Conservation (phyloP, 1,140 invertebrate species). For the Ericerus pela region DNA sequence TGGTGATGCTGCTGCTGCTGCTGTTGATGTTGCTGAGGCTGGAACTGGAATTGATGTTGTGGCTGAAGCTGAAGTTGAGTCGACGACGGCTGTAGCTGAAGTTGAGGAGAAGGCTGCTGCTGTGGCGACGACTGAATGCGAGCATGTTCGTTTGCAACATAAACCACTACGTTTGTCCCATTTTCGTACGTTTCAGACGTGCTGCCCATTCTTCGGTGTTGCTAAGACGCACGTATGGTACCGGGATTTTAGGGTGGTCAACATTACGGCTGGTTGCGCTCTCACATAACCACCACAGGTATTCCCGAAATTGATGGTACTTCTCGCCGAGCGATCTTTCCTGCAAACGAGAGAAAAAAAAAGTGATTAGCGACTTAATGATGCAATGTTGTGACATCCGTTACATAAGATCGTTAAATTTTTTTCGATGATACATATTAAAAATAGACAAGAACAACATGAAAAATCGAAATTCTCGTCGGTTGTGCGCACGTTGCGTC, state of each 20-base stretch:
- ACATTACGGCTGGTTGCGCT: background rate
- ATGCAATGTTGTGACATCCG: too few relatives aligned
- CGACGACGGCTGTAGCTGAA: too few relatives aligned
- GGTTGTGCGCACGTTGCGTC: too few relatives aligned
- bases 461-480: too few relatives aligned
- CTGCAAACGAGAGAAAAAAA: background rate
- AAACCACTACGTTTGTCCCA: slow-evolving; percentile 7
- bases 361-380: background rate
- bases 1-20: slow-evolving; percentile 1
- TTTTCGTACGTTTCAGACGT: slow-evolving; percentile 9
- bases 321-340: slow-evolving; percentile 1
- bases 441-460: too few relatives aligned
- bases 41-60: too few relatives aligned
- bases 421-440: too few relatives aligned
- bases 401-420: too few relatives aligned
- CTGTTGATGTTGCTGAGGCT: too few relatives aligned
- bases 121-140: background rate
- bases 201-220: slow-evolving; percentile 8
- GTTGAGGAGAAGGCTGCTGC: background rate
- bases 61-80: too few relatives aligned
- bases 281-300: slow-evolving; percentile 7
- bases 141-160: slow-evolving; percentile 7
- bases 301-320: background rate
- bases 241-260: slow-evolving; percentile 3
- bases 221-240: slow-evolving; percentile 1